Conservation (phyloP, 2,113 vertebrate species). For the Gambusia holbrooki region DNA sequence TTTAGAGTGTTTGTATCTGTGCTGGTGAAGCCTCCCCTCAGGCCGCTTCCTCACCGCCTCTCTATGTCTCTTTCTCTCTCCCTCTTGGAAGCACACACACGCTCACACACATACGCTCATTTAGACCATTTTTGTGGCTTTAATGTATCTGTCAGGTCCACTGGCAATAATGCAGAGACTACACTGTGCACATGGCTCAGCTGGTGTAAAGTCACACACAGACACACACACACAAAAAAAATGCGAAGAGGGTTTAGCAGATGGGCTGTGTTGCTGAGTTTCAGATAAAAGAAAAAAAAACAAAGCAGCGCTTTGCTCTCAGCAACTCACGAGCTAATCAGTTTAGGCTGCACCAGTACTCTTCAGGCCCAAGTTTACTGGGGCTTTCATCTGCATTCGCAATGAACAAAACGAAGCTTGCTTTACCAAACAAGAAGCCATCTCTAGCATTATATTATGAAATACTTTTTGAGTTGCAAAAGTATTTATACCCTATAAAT, state of each 20-base stretch:
- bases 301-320: constrained; percentile 64
- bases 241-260: constrained; percentile 58
- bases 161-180: constrained; percentile 39
- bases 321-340: constrained; percentile 71
- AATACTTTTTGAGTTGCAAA: neutral
- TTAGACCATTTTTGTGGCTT: constrained; percentile 61
- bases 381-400: constrained; percentile 20
- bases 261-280: constrained; percentile 65
- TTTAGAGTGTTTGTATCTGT: constrained; percentile 30
- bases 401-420: constrained; percentile 14
- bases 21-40: constrained; percentile 29
- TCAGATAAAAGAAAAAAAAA: constrained; percentile 70
- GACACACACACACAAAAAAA: neutral
- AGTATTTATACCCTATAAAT: too few species aligned
- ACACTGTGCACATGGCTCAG: constrained; percentile 39
- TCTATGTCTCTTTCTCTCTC: neutral
- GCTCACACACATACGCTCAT: constrained; percentile 40
- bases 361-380: constrained; percentile 46
- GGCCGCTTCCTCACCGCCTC: constrained; percentile 6
- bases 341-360: constrained; percentile 61
- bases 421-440: neutral
- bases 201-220: constrained; percentile 22
- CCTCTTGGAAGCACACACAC: neutral
- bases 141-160: constrained; percentile 64
- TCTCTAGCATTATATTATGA: neutral